Conservation (phyloP, 2,113 vertebrate species). For the Dipodomys spectabilis region DNA sequence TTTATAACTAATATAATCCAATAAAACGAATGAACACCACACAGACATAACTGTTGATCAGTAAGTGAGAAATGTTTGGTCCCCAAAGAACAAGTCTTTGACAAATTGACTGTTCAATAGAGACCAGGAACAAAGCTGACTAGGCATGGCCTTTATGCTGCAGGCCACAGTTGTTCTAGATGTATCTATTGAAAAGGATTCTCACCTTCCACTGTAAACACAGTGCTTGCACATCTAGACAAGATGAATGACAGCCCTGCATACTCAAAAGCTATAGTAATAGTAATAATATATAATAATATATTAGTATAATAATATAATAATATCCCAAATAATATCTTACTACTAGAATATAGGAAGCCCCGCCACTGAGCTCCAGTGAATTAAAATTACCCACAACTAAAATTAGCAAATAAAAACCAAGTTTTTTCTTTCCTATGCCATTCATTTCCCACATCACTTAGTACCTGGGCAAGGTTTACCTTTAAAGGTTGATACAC, state of each 20-base stretch:
- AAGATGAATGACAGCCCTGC: background rate
- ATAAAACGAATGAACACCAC: too few relatives aligned
- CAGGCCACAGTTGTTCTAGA: background rate
- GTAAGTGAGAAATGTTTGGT: background rate
- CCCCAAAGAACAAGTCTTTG: background rate
- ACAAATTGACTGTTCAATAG: background rate
- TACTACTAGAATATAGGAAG: background rate
- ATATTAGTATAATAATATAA: too few relatives aligned
- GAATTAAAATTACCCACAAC: conserved; percentile 24
- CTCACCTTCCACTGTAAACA: background rate
- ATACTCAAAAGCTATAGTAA: background rate
- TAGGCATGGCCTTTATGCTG: background rate
- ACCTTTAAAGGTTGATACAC: background rate
- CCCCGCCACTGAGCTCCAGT: background rate
- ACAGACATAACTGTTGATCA: background rate
- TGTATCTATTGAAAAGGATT: background rate
- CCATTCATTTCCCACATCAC: background rate
- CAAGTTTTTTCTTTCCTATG: background rate
- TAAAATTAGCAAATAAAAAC: background rate
- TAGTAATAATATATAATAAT: too few relatives aligned
- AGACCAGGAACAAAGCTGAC: background rate
- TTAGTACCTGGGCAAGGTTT: background rate
- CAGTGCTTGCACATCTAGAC: background rate
- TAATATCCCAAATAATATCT: background rate
- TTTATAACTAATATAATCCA: too few relatives aligned